Percentiles rank a stretch among this genome's conserved stretches.
Conservation (phyloP, 92 coral and sea anemone genomes). For the Hydrozoanthus gracilis region DNA sequence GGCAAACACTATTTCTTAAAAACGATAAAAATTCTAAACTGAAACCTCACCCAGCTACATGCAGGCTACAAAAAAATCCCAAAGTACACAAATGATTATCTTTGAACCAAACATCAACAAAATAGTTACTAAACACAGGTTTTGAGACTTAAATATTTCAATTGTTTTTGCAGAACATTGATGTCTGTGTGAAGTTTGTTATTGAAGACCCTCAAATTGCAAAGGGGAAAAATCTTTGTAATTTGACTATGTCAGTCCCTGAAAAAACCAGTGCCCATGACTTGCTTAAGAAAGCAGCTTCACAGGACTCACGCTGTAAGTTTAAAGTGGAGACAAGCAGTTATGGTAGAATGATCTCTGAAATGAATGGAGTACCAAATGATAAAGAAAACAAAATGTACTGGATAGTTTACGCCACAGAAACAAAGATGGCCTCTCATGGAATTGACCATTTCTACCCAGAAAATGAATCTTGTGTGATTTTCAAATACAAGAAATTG, state of each 20-base stretch:
- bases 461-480: slow-evolving; percentile 64
- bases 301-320: slow-evolving; percentile 63
- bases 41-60: too few species aligned
- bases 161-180: slow-evolving; percentile 58
- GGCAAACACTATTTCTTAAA: too few species aligned
- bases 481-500: slow-evolving; percentile 70
- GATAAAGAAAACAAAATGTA: slow-evolving; percentile 52
- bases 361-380: slow-evolving; percentile 63
- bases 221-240: slow-evolving; percentile 22
- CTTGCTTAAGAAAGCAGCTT: slow-evolving; percentile 64
- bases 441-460: slow-evolving; percentile 85
- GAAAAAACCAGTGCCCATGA: slow-evolving; percentile 67
- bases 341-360: slow-evolving; percentile 62
- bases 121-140: too few species aligned
- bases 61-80: too few species aligned
- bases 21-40: too few species aligned
- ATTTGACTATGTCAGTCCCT: slow-evolving; percentile 45
- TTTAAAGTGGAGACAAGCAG: slow-evolving; percentile 47
- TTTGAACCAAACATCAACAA: not conserved
- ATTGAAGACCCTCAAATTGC: slow-evolving; percentile 47
- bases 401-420: slow-evolving; percentile 75
- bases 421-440: slow-evolving; percentile 46
- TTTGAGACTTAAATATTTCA: too few species aligned
- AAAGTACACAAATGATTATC: too few species aligned
- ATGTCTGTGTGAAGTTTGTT: slow-evolving; percentile 70